Conservation (phyloP, 1,140 invertebrate genomes). For the Caerostris extrusa region DNA sequence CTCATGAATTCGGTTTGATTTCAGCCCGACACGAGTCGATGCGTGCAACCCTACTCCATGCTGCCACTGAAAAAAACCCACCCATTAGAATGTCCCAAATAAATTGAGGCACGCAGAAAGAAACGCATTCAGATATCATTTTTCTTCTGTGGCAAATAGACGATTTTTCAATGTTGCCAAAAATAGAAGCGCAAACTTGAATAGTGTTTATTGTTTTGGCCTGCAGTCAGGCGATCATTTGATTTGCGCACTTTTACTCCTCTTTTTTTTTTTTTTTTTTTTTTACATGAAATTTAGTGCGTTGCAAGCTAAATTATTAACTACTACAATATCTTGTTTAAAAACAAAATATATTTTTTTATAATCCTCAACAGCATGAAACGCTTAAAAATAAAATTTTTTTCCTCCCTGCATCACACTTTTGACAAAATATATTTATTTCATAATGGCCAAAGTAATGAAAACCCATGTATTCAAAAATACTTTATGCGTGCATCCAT, state of each 20-base stretch:
- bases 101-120: neutral
- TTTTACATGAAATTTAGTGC: too few species aligned
- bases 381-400: too few species aligned
- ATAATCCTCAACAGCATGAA: too few species aligned
- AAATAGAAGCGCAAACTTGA: slow-evolving; percentile 1
- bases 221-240: neutral
- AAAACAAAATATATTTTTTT: too few species aligned
- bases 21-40: neutral
- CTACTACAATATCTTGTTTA: too few species aligned
- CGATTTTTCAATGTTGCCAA: neutral
- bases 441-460: too few species aligned
- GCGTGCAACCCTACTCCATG: neutral
- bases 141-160: neutral
- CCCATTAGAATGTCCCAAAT: neutral
- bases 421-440: too few species aligned
- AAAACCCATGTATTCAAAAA: too few species aligned
- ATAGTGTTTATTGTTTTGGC: slow-evolving; percentile 2
- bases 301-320: too few species aligned
- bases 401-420: too few species aligned
- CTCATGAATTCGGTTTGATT: neutral
- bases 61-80: neutral
- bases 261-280: too few species aligned
- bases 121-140: slow-evolving; percentile 20
- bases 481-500: too few species aligned
- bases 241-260: neutral